These are phyloP conservation scores for Aphrocallistes beatrix DNA, from an alignment of 37 sponge, comb jelly and placozoan genomes.

Conservation along the genomic window DNA sequence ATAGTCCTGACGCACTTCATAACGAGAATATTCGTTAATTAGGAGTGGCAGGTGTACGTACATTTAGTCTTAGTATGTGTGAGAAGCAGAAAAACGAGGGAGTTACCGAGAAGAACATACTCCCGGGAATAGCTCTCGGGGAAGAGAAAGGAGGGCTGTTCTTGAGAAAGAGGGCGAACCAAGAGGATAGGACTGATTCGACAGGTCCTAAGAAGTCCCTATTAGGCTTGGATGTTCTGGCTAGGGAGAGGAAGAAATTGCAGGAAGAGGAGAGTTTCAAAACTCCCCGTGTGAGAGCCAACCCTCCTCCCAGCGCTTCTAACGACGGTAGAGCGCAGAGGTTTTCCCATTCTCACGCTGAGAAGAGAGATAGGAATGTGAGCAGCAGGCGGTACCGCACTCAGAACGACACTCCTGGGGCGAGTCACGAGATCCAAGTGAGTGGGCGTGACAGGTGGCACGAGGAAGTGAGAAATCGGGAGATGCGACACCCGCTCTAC, in stretches of 20 bases:
- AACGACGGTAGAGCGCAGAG: background rate
- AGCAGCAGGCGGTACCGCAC: constrained; percentile 20
- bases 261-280: constrained; percentile 32
- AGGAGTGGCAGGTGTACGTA: too few relatives aligned
- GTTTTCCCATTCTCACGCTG: background rate
- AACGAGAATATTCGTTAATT: too few relatives aligned
- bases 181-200: constrained; percentile 46
- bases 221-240: constrained; percentile 66
- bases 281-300: background rate
- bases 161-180: constrained; percentile 26
- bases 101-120: background rate
- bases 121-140: background rate
- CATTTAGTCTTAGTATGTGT: too few relatives aligned
- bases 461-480: constrained; percentile 31
- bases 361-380: background rate
- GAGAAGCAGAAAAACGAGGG: background rate
- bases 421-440: background rate
- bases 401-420: background rate
- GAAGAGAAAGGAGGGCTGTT: constrained; percentile 54
- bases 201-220: constrained; percentile 36
- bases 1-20: too few relatives aligned
- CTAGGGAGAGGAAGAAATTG: constrained; percentile 47
- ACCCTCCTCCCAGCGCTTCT: background rate
- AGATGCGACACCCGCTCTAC: constrained; percentile 33
- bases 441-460: background rate